These are phyloP conservation scores for Nymphalis urticae DNA, from an alignment of 2,888 invertebrate genomes.

Conservation along the genomic window DNA sequence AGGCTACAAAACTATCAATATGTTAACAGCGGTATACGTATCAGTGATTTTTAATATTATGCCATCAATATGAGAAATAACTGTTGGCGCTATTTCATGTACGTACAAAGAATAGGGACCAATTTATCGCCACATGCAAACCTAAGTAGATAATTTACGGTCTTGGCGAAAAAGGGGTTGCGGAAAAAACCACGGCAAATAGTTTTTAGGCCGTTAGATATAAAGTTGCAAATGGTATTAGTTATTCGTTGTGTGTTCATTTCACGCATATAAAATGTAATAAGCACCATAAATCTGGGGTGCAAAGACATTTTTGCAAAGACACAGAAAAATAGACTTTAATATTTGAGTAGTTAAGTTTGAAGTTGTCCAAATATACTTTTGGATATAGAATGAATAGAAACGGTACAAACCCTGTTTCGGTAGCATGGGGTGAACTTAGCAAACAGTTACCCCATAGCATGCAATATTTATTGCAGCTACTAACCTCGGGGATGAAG, in stretches of 20 bases:
- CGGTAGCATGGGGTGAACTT: slow-evolving; percentile 55
- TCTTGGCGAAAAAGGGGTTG: slow-evolving; percentile 65
- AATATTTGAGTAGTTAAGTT: slow-evolving; percentile 45
- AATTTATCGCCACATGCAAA: slow-evolving; percentile 73
- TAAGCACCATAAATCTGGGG: slow-evolving; percentile 75
- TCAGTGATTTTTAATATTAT: slow-evolving; percentile 36
- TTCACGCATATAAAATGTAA: slow-evolving; percentile 77
- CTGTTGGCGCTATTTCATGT: slow-evolving; percentile 58
- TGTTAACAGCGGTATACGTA: slow-evolving; percentile 23
- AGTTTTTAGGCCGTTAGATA: slow-evolving; percentile 56
- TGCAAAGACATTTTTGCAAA: slow-evolving; percentile 42
- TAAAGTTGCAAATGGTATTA: slow-evolving; percentile 69
- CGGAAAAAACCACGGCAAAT: slow-evolving; percentile 44
- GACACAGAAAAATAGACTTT: slow-evolving; percentile 40
- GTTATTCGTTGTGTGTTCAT: slow-evolving; percentile 57
- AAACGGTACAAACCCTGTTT: slow-evolving; percentile 60
- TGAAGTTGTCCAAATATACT: slow-evolving; percentile 44
- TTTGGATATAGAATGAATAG: slow-evolving; percentile 65
- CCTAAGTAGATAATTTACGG: slow-evolving; percentile 76
- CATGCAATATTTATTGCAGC: slow-evolving; percentile 74
- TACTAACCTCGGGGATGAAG: slow-evolving; percentile 53
- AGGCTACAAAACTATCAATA: slow-evolving; percentile 17
- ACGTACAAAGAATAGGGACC: slow-evolving; percentile 59
- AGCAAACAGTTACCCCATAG: slow-evolving; percentile 72
- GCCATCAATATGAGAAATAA: slow-evolving; percentile 38